These are phyloP conservation scores for Melanostigma gelatinosum DNA, from an alignment of 2,113 vertebrate species.

Conservation along the genomic window DNA sequence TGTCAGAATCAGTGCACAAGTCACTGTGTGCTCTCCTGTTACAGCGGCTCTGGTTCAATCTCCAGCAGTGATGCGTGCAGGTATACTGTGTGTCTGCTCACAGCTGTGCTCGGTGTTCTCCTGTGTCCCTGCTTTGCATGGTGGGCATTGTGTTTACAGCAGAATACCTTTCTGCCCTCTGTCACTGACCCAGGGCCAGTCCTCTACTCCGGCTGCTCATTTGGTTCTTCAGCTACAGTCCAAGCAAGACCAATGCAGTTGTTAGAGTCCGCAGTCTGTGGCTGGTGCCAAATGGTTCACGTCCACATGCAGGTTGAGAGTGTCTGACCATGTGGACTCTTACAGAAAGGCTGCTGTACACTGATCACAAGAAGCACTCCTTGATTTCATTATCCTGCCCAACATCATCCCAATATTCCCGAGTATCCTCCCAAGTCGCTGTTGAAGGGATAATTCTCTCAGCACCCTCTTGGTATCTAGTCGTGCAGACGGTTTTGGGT, in stretches of 20 bases:
- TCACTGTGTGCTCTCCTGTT: constrained; percentile 4
- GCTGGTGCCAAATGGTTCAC: background rate
- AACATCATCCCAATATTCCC: background rate
- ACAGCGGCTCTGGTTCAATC: background rate
- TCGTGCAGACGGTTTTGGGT: background rate
- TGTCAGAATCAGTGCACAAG: background rate
- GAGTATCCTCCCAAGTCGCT: background rate
- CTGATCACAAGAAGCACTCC: background rate
- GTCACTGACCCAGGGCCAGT: constrained; percentile 38
- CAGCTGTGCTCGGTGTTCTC: constrained; percentile 59
- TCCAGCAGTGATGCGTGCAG: constrained; percentile 19
- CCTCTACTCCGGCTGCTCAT: constrained; percentile 47
- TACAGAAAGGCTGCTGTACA: background rate
- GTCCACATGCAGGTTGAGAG: background rate
- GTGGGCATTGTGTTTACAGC: constrained; percentile 70
- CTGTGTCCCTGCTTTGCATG: constrained; percentile 79
- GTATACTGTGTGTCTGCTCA: constrained; percentile 20
- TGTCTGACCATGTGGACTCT: background rate
- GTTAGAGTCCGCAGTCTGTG: background rate
- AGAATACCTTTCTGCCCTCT: constrained; percentile 57
- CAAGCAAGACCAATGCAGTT: constrained; percentile 18
- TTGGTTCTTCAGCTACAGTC: constrained; percentile 67
- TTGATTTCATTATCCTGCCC: background rate
- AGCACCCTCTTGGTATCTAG: background rate
- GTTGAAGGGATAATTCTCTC: background rate